Evolutionary conservation across 1,140 invertebrate species (phyloP), one percentile per base, ranked within the genome.

Genomic region (Triops longicaudatus): DNA sequence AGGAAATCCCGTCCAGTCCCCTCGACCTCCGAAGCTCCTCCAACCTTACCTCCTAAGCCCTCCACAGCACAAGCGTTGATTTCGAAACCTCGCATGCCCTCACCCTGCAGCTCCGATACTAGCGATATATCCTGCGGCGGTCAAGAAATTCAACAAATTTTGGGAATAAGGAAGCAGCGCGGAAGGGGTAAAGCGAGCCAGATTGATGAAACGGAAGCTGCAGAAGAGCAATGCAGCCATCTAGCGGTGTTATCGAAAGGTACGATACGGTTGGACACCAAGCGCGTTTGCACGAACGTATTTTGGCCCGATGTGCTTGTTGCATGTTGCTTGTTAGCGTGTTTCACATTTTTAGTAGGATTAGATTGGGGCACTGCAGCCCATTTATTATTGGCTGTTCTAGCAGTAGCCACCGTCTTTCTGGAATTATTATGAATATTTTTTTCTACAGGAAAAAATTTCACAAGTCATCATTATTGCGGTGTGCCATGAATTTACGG

Each of bases 361-460:
- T 81, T 88, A 83, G 90, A 91, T 86, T 86, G 89, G 83, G 85
- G 90, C 83, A 88, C 89, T 81, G 83, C 90, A 81, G 85, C 90
- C 81, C 87, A 89, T 83, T 86, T 91, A 81, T 83, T 91, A 80
- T 26, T 75, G 17, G 74, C 74, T 17, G 42, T 75, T 17, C 87
- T 91, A 83, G 89, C 89, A 82, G 85, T 90, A 81, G 86, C 90
- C 81, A 89, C 89, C 79, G 87, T 91, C 80, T 86, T 90, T 83
- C 87, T 87, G 82, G 74, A 75, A 43, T 27, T 75, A 42, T 22
- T 50, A 17, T 75, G 73, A 73, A 28, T 37, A 7, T 37, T 37
- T 37, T 37, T 37, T 7, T 7, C 31, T 37, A 7, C 2, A 7
- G 31, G 7, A 4, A 37, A 37, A 37, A 37, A 37, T 7, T 2